Percentiles rank a stretch among this genome's conserved stretches.
Conservation (phyloP, 2,113 vertebrate species). For the Leptodactylus fuscus region DNA sequence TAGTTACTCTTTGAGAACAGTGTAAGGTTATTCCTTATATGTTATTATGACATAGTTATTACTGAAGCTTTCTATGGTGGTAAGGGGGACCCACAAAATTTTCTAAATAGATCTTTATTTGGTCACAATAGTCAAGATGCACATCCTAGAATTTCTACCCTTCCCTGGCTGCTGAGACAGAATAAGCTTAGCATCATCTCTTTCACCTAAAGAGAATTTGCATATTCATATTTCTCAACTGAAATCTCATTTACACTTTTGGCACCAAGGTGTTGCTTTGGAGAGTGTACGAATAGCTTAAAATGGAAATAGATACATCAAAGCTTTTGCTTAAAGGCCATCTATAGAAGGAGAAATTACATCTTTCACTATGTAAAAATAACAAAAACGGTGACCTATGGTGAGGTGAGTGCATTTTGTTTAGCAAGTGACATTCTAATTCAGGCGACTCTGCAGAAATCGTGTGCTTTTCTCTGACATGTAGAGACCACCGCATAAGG, state of each 20-base stretch:
- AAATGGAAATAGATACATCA: conserved; percentile 37
- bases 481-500: conserved; percentile 11
- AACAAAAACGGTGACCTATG: conserved; percentile 28
- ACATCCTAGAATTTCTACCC: neutral
- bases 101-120: neutral
- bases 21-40: neutral
- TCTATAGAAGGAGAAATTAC: conserved; percentile 7
- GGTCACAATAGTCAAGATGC: neutral
- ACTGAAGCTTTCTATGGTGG: neutral
- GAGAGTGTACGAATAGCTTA: conserved; percentile 32
- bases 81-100: too few relatives aligned
- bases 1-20: neutral
- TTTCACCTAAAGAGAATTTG: conserved; percentile 53
- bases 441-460: neutral
- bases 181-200: neutral
- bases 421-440: conserved; percentile 45
- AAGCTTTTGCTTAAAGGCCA: conserved; percentile 46
- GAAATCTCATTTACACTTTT: conserved; percentile 62
- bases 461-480: conserved; percentile 18
- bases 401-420: conserved; percentile 28
- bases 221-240: conserved; percentile 59
- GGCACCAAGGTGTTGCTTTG: conserved; percentile 52
- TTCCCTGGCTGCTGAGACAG: conserved; percentile 15
- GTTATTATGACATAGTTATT: neutral
- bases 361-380: conserved; percentile 12